These are phyloP conservation scores for Melinaea marsaeus DNA, from an alignment of 2,888 invertebrate species.

Conservation along the genomic window DNA sequence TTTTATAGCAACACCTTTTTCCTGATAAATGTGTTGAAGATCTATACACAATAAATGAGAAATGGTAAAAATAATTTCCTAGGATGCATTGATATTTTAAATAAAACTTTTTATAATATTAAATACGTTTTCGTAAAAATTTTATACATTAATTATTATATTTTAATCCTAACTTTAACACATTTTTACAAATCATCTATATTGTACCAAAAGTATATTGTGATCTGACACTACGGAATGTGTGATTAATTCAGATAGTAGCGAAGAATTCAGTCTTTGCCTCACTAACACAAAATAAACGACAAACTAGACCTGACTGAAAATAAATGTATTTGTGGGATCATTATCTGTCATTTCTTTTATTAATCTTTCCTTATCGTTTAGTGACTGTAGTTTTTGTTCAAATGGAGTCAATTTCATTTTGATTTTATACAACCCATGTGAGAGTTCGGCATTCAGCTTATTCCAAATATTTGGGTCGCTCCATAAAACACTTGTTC, in stretches of 20 bases:
- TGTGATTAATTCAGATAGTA: slow-evolving; percentile 31
- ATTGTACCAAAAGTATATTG: slow-evolving; percentile 25
- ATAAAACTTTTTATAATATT: slow-evolving; percentile 2
- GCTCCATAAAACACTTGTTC: slow-evolving; percentile 57
- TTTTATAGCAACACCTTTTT: slow-evolving; percentile 54
- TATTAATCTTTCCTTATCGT: slow-evolving; percentile 15
- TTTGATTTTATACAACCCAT: slow-evolving; percentile 32
- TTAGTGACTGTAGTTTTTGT: background rate
- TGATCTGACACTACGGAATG: slow-evolving; percentile 33
- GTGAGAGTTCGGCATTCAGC: slow-evolving; percentile 45
- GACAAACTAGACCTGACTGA: slow-evolving; percentile 62
- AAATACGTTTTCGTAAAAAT: slow-evolving; percentile 26
- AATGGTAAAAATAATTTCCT: background rate
- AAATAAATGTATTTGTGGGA: slow-evolving; percentile 47
- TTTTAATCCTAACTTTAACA: slow-evolving; percentile 10
- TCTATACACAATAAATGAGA: background rate
- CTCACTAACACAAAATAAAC: slow-evolving; percentile 60
- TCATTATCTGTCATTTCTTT: slow-evolving; percentile 48
- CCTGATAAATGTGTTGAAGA: slow-evolving; percentile 45
- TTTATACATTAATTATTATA: slow-evolving; percentile 27
- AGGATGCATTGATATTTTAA: background rate
- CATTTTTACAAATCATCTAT: slow-evolving; percentile 34
- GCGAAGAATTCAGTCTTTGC: slow-evolving; percentile 68
- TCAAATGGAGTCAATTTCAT: slow-evolving; percentile 16
- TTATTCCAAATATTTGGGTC: slow-evolving; percentile 63